These are phyloP conservation scores for Heteractis magnifica DNA, from an alignment of 92 coral and sea anemone genomes.

Conservation along the genomic window DNA sequence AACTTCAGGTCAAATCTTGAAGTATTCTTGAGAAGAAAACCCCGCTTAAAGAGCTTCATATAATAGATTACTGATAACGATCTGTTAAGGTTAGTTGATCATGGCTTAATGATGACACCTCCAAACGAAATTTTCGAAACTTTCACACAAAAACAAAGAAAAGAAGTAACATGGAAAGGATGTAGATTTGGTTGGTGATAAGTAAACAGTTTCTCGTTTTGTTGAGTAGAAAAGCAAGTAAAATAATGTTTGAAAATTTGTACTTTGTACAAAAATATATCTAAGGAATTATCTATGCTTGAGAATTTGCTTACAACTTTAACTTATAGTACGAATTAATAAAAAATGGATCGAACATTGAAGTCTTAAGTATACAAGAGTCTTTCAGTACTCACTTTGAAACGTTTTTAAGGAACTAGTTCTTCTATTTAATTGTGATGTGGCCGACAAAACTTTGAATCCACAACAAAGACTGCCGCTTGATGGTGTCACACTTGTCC, in stretches of 20 bases:
- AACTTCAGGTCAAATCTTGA: neutral
- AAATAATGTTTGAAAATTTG: neutral
- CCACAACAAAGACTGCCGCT: neutral
- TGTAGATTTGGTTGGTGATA: neutral
- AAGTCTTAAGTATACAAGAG: neutral
- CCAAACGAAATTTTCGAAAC: slow-evolving; percentile 13
- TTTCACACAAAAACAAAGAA: neutral
- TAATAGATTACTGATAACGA: slow-evolving; percentile 9
- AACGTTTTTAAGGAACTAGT: neutral
- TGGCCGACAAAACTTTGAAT: neutral
- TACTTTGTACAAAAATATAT: neutral
- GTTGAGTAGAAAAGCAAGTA: neutral
- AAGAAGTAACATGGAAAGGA: neutral
- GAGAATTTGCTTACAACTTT: neutral
- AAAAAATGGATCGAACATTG: neutral
- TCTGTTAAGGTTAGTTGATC: slow-evolving; percentile 18
- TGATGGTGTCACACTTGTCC: neutral
- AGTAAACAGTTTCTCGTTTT: neutral
- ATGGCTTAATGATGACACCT: slow-evolving; percentile 17
- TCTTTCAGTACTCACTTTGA: neutral
- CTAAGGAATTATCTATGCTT: neutral
- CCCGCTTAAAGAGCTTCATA: neutral
- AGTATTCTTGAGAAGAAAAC: neutral
- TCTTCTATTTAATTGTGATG: neutral
- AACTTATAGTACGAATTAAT: neutral